These are phyloP conservation scores for Pyrrhosoma nymphula DNA, from an alignment of 2,888 invertebrate genomes.

Conservation along the genomic window DNA sequence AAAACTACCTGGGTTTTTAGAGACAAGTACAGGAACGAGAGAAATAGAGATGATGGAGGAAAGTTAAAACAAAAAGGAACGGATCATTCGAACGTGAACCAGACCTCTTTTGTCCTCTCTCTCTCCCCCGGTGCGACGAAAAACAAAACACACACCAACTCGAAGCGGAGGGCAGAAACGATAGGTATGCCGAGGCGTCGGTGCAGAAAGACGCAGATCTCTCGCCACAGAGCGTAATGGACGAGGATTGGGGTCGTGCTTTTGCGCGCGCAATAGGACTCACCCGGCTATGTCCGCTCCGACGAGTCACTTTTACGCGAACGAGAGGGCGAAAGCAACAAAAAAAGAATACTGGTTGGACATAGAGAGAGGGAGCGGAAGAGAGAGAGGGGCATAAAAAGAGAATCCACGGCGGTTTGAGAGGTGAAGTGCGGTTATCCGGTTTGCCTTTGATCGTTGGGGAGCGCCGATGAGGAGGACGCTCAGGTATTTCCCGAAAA, in stretches of 20 bases:
- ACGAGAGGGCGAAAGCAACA: not conserved
- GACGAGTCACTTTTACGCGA: not conserved
- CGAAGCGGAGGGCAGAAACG: not conserved
- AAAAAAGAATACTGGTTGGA: not conserved
- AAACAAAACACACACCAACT: not conserved
- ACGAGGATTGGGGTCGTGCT: not conserved
- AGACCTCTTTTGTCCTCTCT: not conserved
- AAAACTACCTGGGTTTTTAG: not conserved
- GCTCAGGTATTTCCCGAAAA: slow-evolving; percentile 11
- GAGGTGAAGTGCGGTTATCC: slow-evolving; percentile 22
- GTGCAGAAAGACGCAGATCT: slow-evolving; percentile 22
- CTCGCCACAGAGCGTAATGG: not conserved
- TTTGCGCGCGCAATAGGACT: not conserved
- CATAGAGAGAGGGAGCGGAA: not conserved
- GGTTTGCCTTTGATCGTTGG: not conserved
- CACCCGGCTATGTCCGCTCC: not conserved
- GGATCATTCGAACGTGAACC: not conserved
- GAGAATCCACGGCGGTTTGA: not conserved
- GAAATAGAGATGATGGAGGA: not conserved
- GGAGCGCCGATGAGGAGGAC: not conserved
- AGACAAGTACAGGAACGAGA: not conserved
- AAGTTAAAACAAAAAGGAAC: not conserved
- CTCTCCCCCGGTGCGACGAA: not conserved
- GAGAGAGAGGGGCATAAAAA: not conserved
- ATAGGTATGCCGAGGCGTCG: slow-evolving; percentile 28